Evolutionary conservation across 2,113 vertebrate species (phyloP), one percentile per base, ranked within the genome.

Genomic region (Ophiodon elongatus): DNA sequence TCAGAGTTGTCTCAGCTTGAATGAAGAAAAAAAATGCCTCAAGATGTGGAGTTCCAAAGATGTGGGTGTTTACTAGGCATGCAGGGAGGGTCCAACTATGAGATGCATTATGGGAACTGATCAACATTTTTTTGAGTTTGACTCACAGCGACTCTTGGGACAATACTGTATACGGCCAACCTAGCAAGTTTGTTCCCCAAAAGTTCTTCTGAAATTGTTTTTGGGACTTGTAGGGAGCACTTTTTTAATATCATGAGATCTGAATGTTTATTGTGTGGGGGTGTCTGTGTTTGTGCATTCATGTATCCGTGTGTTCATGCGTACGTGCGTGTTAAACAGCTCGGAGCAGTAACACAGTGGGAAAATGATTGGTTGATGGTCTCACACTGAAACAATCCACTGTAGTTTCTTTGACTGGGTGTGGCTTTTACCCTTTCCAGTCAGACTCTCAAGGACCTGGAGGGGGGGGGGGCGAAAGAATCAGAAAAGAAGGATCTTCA

Each of bases 391-490:
- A 85, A 85, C 73, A 69, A 84, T 82, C 60, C 31, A 25, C 23
- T 64, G 52, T 69, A 75, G 67, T 50, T 39, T 71, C 6, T 77
- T 37, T 52, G 37, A 67, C 1, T 80, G 90, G 90, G 90, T 75
- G 90, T 84, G 90, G 83, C 85, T 29, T 66, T 27, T 64, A 63
- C 74, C 31, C 70, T 77, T 90, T 2, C 73, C 78, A 79, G 39
- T 63, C 75, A 33, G 8, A 82, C 14, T 50, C 15, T 59, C 21
- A 27, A 21, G n/a, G 73, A 67, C 25, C 72, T 66, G 47, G 3
- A 73, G 50, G 70, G 59, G 52, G 15, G 56, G 37, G 43, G 62
- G 43, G 45, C 45, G 6, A 17, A 17, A 19, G n/a, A n/a, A n/a
- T n/a, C n/a, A n/a, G n/a, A n/a, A n/a, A n/a, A n/a, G n/a, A n/a